Evolutionary conservation across 37 sponge, comb jelly and placozoan species (phyloP), one percentile per base, ranked within the genome.

Genomic region (Petrosia ficiformis): DNA sequence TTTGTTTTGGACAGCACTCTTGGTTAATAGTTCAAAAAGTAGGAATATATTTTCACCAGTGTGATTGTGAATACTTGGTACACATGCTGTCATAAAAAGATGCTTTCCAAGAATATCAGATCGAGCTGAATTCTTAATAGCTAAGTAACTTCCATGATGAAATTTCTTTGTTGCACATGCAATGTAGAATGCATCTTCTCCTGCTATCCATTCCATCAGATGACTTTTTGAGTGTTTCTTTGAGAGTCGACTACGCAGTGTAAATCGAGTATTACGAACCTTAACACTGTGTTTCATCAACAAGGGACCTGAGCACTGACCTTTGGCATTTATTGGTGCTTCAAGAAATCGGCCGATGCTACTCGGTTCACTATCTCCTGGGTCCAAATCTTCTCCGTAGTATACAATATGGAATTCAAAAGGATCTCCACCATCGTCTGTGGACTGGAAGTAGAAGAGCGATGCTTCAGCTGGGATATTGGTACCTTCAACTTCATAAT

Each of bases 101-200:
- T 70, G 40, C 34, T 58, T 59, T 70, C 75, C 63, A 5, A 61
- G 63, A n/a, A 61, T 8, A n/a, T 61, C 28, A 5, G 63, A n/a
- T n/a, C n/a, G 22, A 5, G 5, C n/a, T 29, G 63, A 61, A 26
- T 11, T 26, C n/a, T n/a, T 81, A 43, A 87, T 33, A 34, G 66
- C 56, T 11, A 82, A 41, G 59, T 77, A 87, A 19, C 88, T 78
- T 60, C 78, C 78, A 21, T 31, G 39, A 37, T 44, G 57, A 3
- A 77, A 72, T 32, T 29, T 57, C 3, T 78, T 44, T 3, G 41
- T 64, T 3, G 41, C 39, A 36, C 89, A 88, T 61, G 78, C 69
- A 44, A 88, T 82, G 70, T 59, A 88, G 54, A 75, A 88, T 28
- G 66, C 52, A 26, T 88, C 84, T 21, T 67, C 32, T 39, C 89